Evolutionary conservation across 2,113 vertebrate species (phyloP), one percentile per base, ranked within the genome.

Genomic region (Myotis yumanensis): DNA sequence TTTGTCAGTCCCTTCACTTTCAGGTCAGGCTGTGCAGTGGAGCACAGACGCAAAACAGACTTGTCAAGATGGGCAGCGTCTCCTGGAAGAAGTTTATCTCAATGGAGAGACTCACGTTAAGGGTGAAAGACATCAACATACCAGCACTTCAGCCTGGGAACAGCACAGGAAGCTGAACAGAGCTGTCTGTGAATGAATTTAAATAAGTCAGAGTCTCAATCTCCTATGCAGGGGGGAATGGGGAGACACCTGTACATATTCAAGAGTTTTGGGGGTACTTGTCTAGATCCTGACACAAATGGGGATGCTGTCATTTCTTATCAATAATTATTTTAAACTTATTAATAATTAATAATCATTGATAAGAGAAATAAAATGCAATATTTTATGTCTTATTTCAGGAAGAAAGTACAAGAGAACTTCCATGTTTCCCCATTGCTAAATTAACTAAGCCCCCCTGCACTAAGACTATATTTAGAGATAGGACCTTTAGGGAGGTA

Each of bases 1-100:
- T 96, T 96, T 96, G 96, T 97, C 96, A 95, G 93, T 87, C 79
- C 95, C 28, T 84, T 96, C 95, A 96, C 93, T 85, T 40, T 92
- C 75, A 72, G 91, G 77, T 54, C 68, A 83, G 68, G 87, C 87
- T 95, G 87, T 96, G 97, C 94, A 95, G 91, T 72, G 88, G 93
- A 96, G 91, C 96, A 92, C 35, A 25, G 91, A 95, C 68, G 35
- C 3, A 22, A 91, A 96, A 90, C 91, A 91, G 86, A 94, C 94
- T 91, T 96, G 97, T 96, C 95, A 97, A 94, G 96, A 97, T 43
- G 48, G 62, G 80, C 76, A 79, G 89, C 89, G 73, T 92, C 95
- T 89, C 62, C 40, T n/a, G 71, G 71, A 91, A 80, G 94, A 82
- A 84, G 89, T 94, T 96, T 86, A 81, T 96, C 95, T 96, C 96